Conservation (phyloP, 2,888 invertebrate genomes). For the Rhaphigaster nebulosa region DNA sequence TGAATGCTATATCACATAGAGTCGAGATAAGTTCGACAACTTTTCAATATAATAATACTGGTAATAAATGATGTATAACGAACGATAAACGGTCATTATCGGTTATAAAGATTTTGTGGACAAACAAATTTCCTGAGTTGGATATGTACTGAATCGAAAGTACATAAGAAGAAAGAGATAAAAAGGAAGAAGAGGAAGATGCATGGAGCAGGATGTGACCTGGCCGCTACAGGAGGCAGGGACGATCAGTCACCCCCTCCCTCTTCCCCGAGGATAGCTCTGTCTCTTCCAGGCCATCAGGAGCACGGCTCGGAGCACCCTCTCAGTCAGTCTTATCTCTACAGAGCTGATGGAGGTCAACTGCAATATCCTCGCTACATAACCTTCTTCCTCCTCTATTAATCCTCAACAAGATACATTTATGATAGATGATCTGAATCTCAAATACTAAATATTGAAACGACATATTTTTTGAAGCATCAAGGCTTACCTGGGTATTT, state of each 20-base stretch:
- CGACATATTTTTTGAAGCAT: too few relatives aligned
- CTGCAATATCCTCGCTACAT: not conserved
- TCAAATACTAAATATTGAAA: too few relatives aligned
- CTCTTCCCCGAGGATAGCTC: not conserved
- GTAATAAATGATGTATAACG: too few relatives aligned
- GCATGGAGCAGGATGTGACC: not conserved
- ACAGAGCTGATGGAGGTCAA: not conserved
- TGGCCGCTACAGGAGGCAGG: not conserved
- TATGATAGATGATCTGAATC: not conserved
- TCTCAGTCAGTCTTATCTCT: not conserved
- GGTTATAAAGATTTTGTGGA: too few relatives aligned
- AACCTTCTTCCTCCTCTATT: not conserved
- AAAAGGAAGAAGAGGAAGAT: not conserved
- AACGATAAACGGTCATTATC: too few relatives aligned
- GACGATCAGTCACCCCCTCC: not conserved
- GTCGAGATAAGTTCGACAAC: too few relatives aligned
- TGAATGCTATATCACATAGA: too few relatives aligned
- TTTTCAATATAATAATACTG: too few relatives aligned
- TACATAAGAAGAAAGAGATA: not conserved
- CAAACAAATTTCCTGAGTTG: not conserved
- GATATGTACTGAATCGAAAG: not conserved
- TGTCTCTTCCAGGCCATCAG: not conserved
- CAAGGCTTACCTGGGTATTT: too few relatives aligned
- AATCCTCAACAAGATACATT: not conserved
- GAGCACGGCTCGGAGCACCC: not conserved